Evolutionary conservation across 2,888 invertebrate species (phyloP).

Genomic region (Drosophila ezoana): DNA sequence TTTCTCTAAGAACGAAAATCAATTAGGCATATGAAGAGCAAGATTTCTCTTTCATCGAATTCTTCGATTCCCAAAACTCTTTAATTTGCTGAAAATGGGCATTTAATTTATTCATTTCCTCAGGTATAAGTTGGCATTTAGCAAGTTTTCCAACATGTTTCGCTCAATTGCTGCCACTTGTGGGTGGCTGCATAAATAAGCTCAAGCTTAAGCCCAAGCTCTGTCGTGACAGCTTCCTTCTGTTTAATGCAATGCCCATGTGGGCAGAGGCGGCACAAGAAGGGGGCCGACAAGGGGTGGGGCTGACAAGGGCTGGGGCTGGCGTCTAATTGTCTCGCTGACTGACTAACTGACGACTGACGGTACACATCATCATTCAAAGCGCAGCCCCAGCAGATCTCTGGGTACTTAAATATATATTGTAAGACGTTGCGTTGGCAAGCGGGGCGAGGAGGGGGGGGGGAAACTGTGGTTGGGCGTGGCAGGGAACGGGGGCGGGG

Average conservation of each 20-base stretch:
- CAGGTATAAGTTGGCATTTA: not conserved
- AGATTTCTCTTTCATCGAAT: too few relatives aligned
- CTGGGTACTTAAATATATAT: constrained; percentile 39
- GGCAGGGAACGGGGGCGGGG: too few relatives aligned
- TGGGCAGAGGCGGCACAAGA: not conserved
- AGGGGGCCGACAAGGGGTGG: too few relatives aligned
- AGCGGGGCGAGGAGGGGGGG: too few relatives aligned
- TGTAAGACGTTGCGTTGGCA: constrained; percentile 5
- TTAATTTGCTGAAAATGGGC: too few relatives aligned
- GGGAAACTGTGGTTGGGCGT: not conserved
- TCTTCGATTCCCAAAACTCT: too few relatives aligned
- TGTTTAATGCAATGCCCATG: not conserved
- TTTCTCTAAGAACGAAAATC: too few relatives aligned
- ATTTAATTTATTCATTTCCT: constrained; percentile 5
- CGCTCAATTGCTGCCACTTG: constrained; percentile 2
- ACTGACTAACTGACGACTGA: constrained; percentile 41
- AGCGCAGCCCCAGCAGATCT: constrained; percentile 23
- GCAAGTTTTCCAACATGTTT: not conserved
- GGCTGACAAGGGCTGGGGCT: too few relatives aligned
- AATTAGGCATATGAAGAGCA: too few relatives aligned
- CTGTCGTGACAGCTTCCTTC: constrained; percentile 18
- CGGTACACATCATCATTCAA: constrained; percentile 53
- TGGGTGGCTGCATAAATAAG: constrained; percentile 12
- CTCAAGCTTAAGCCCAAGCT: constrained; percentile 7
- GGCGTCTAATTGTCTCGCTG: constrained; percentile 45